A percentile compares a stretch with the other conserved stretches of the same genome.
Conservation (phyloP, 2,888 invertebrate genomes). For the Chydorus sphaericus region DNA sequence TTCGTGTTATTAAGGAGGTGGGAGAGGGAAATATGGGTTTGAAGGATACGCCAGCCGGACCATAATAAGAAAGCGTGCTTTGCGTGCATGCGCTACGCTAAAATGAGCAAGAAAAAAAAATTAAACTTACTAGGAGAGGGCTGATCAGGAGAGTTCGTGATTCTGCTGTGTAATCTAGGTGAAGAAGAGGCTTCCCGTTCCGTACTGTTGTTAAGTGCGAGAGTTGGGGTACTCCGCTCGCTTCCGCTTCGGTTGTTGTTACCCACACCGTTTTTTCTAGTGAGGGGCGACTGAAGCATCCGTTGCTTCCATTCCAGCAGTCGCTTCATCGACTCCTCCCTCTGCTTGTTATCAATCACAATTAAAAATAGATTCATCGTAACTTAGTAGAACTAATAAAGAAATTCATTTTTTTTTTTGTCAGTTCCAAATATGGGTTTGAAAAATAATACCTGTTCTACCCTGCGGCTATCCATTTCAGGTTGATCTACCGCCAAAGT, state of each 20-base stretch:
- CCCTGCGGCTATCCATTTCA: constrained; percentile 4
- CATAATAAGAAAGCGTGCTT: background rate
- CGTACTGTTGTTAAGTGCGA: background rate
- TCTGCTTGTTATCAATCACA: no score
- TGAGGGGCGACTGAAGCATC: constrained; percentile 77
- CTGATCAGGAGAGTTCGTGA: no score
- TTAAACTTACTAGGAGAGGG: background rate
- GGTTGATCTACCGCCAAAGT: background rate
- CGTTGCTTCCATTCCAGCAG: constrained; percentile 81
- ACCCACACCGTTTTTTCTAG: constrained; percentile 54
- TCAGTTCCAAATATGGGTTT: no score
- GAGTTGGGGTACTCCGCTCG: constrained; percentile 2
- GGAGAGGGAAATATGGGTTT: no score
- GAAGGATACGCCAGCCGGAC: no score
- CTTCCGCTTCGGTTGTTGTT: constrained; percentile 6
- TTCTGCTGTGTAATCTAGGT: no score
- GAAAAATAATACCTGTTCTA: constrained; percentile 6
- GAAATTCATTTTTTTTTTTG: no score
- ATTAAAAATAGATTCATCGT: no score
- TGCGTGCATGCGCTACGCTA: background rate
- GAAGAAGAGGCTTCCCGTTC: no score
- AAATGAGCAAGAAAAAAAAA: background rate
- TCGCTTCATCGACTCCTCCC: constrained; percentile 83
- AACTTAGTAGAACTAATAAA: no score
- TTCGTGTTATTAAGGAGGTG: background rate